A percentile compares a stretch with the other conserved stretches of the same genome.
Evolutionary conservation across 2,797 vertebrate species (phyloP).

Genomic region (Bradypodion ventrale): DNA sequence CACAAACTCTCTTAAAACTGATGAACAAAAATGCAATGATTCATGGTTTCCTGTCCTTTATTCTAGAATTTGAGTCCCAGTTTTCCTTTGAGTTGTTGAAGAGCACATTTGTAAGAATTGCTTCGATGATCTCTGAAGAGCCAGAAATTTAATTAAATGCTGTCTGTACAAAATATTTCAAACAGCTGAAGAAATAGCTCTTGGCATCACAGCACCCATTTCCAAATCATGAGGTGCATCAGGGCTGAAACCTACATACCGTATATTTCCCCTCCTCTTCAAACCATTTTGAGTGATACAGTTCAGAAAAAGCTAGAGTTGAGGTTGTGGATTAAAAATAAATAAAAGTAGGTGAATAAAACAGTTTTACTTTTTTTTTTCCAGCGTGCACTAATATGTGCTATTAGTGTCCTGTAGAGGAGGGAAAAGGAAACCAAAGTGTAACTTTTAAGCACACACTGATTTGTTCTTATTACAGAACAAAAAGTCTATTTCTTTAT

Average conservation of each 20-base stretch:
- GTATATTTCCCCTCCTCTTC: not conserved
- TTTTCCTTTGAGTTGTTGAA: conserved; percentile 51
- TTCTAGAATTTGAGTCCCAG: conserved; percentile 68
- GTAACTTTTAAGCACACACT: conserved; percentile 80
- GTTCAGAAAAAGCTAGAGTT: conserved; percentile 6
- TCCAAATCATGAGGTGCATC: conserved; percentile 12
- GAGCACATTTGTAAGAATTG: conserved; percentile 58
- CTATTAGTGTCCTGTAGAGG: conserved; percentile 54
- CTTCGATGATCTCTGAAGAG: conserved; percentile 35
- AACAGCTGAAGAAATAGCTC: conserved; percentile 60
- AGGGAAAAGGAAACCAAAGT: conserved; percentile 75
- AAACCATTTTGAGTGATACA: conserved; percentile 20
- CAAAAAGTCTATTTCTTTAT: conserved; percentile 87
- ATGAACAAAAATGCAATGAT: conserved; percentile 54
- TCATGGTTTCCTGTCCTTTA: conserved; percentile 43
- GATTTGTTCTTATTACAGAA: conserved; percentile 86
- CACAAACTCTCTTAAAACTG: conserved; percentile 65
- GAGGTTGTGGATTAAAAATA: conserved; percentile 20
- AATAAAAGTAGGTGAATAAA: conserved; percentile 41
- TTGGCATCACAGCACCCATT: conserved; percentile 28
- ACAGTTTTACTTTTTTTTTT: conserved; percentile 65
- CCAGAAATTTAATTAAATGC: conserved; percentile 57
- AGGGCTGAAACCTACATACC: rapidly evolving
- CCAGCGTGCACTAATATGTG: conserved; percentile 49
- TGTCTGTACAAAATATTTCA: conserved; percentile 39